Conservation (phyloP, 2,797 vertebrate genomes). For the Acropternis orthonyx region DNA sequence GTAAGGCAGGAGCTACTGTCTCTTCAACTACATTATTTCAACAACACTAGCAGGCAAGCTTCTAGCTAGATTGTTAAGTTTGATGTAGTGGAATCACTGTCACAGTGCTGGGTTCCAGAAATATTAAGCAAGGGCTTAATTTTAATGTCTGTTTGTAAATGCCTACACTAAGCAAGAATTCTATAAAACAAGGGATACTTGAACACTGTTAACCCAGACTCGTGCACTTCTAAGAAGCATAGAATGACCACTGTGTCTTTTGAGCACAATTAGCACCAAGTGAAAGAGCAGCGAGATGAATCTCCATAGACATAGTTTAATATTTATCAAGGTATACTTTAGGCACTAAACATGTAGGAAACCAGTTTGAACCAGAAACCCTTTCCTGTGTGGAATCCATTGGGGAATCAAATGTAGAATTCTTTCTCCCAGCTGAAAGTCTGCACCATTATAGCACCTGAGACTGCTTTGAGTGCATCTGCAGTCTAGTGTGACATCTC, state of each 20-base stretch:
- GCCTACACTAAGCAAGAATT: not conserved
- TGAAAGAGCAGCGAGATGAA: not conserved
- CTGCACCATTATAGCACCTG: not conserved
- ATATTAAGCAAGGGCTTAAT: not conserved
- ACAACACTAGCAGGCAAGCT: fast-evolving
- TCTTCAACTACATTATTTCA: not conserved
- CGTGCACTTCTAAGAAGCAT: not conserved
- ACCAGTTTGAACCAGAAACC: not conserved
- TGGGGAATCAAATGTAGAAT: not conserved
- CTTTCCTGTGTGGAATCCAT: not conserved
- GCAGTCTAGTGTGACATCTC: not conserved
- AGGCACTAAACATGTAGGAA: not conserved
- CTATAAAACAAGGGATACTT: not conserved
- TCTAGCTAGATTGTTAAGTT: not conserved
- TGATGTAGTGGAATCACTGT: not conserved
- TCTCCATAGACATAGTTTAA: not conserved
- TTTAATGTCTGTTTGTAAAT: not conserved
- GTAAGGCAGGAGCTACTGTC: not conserved
- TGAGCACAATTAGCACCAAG: not conserved
- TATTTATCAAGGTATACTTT: not conserved
- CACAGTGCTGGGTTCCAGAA: not conserved
- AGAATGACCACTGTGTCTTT: not conserved
- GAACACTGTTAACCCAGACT: not conserved
- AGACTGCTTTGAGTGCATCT: not conserved
- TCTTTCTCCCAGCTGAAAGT: not conserved